Evolutionary conservation across 2,888 invertebrate genomes (phyloP).

Genomic region (Synergus japonicus): DNA sequence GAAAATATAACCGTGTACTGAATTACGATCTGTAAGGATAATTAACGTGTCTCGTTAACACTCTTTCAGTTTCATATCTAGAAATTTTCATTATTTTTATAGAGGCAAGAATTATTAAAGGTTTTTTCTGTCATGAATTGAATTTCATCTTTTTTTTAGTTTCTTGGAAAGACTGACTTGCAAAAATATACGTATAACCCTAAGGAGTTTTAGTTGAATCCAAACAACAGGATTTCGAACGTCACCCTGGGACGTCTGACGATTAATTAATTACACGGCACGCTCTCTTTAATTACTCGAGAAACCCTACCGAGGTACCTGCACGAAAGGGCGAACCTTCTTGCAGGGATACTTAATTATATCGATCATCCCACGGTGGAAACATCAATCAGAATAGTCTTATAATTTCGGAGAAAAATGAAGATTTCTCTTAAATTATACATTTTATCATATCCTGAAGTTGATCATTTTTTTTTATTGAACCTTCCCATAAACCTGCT

Average conservation of each 20-base stretch:
- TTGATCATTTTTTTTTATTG: slow-evolving; percentile 2
- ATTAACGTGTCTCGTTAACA: slow-evolving; percentile 26
- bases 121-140: background rate
- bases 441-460: background rate
- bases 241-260: slow-evolving; percentile 54
- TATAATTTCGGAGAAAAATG: background rate
- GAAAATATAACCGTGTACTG: background rate
- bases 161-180: slow-evolving; percentile 26
- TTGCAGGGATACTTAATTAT: slow-evolving; percentile 38
- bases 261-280: slow-evolving; percentile 65
- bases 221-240: slow-evolving; percentile 43
- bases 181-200: background rate
- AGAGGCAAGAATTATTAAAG: background rate
- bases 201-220: slow-evolving; percentile 3
- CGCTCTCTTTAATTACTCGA: slow-evolving; percentile 65
- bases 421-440: background rate
- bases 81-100: background rate
- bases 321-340: slow-evolving; percentile 39
- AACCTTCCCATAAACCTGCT: background rate
- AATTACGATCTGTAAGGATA: slow-evolving; percentile 17
- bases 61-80: background rate
- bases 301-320: slow-evolving; percentile 50
- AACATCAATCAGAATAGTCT: slow-evolving; percentile 39
- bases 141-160: background rate
- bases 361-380: slow-evolving; percentile 28